A percentile compares a stretch with the other conserved stretches of the same genome.
Evolutionary conservation across 2,113 vertebrate species (phyloP).

Genomic region (Catagonus wagneri): DNA sequence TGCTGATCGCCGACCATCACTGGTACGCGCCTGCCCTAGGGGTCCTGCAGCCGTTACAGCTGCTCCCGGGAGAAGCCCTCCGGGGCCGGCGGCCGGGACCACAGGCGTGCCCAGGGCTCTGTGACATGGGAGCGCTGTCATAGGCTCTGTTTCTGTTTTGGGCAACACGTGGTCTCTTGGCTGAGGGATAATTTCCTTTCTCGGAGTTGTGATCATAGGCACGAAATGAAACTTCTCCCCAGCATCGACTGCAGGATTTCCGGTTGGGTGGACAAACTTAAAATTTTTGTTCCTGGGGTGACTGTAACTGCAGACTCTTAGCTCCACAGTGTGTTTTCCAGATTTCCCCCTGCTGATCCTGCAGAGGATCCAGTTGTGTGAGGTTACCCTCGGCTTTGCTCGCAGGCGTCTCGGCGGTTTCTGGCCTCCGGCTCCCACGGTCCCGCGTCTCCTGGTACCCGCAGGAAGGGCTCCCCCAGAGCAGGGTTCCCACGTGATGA

Average conservation of each 20-base stretch:
- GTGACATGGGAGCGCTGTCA: too few species aligned
- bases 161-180: neutral
- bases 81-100: too few species aligned
- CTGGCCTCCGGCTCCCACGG: neutral
- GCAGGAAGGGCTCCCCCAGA: neutral
- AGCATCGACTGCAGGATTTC: neutral
- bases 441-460: neutral
- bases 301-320: neutral
- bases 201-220: neutral
- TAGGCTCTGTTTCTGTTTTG: neutral
- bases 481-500: neutral
- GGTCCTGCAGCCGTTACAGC: too few species aligned
- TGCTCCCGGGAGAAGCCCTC: too few species aligned
- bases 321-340: neutral
- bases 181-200: neutral
- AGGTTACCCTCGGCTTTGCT: neutral
- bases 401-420: neutral
- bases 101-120: too few species aligned
- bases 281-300: neutral
- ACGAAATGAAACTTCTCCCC: neutral
- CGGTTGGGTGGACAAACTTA: neutral
- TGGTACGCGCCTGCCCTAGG: constrained; percentile 88
- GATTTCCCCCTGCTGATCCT: neutral
- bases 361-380: neutral
- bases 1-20: constrained; percentile 95